Evolutionary conservation across 1,140 invertebrate genomes (phyloP).

Genomic region (Harlomillsia oculata): DNA sequence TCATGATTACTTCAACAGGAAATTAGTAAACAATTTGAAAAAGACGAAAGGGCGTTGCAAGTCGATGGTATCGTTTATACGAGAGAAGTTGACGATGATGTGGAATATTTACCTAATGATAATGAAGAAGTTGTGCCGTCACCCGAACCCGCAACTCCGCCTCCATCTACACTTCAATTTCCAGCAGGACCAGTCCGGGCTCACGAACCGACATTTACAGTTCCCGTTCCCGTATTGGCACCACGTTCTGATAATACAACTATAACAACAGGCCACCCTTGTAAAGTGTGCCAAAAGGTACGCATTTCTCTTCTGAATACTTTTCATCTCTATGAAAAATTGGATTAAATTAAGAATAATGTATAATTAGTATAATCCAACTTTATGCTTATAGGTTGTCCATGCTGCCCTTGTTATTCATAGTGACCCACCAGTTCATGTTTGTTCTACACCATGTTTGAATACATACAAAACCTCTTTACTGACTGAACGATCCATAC

Average conservation of each 20-base stretch:
- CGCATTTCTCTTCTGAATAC: not conserved
- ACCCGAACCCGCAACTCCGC: too few relatives aligned
- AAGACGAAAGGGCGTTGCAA: not conserved
- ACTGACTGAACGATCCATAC: conserved; percentile 5
- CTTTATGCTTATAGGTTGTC: conserved; percentile 10
- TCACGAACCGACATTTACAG: too few relatives aligned
- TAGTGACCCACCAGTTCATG: conserved; percentile 33
- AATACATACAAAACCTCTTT: conserved; percentile 31
- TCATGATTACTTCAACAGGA: not conserved
- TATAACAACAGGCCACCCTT: too few relatives aligned
- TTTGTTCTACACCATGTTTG: conserved; percentile 32
- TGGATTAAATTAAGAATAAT: not conserved
- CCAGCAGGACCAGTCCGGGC: too few relatives aligned
- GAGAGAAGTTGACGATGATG: conserved; percentile 6
- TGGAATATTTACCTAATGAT: not conserved
- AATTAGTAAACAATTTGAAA: conserved; percentile 1
- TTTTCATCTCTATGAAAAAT: not conserved
- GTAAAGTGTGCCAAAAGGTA: too few relatives aligned
- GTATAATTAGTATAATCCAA: not conserved
- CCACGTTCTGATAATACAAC: too few relatives aligned
- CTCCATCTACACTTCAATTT: too few relatives aligned
- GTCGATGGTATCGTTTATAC: not conserved
- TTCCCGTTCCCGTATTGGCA: too few relatives aligned
- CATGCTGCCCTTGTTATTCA: conserved; percentile 47
- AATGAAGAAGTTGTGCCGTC: too few relatives aligned